Percentiles rank a stretch among this genome's conserved stretches.
These are phyloP conservation scores for Lycaon pictus DNA, from an alignment of 2,113 vertebrate species.

Conservation along the genomic window DNA sequence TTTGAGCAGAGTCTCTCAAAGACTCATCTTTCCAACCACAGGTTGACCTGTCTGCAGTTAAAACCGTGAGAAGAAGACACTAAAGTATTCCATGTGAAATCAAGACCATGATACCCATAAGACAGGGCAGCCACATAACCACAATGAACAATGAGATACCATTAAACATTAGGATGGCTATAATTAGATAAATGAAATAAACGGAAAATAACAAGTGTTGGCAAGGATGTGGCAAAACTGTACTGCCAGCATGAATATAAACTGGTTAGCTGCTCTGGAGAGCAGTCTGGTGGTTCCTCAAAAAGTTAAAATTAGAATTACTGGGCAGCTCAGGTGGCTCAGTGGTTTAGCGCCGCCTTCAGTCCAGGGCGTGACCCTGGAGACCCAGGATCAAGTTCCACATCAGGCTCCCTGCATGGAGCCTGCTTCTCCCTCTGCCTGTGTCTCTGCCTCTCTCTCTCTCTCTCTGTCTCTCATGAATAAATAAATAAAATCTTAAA, in stretches of 20 bases:
- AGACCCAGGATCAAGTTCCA: too few species aligned
- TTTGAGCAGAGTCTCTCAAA: not conserved
- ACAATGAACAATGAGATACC: not conserved
- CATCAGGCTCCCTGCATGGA: too few species aligned
- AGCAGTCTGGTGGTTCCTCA: not conserved
- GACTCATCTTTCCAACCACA: not conserved
- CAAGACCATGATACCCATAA: not conserved
- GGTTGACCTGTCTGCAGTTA: not conserved
- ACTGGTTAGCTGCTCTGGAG: not conserved
- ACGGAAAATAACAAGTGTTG: not conserved
- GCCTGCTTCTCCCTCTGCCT: too few species aligned
- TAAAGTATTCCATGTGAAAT: not conserved
- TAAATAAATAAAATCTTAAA: too few species aligned
- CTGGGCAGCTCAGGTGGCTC: too few species aligned
- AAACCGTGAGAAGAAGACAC: not conserved
- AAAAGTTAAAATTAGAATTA: not conserved
- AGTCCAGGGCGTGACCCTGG: too few species aligned
- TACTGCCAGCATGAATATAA: not conserved
- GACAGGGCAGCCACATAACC: not conserved
- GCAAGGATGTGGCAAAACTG: not conserved
- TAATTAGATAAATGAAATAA: not conserved
- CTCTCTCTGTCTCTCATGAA: too few species aligned
- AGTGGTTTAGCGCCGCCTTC: too few species aligned
- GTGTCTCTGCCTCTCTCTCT: too few species aligned
- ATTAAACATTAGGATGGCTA: not conserved